Evolutionary conservation across 2,113 vertebrate species (phyloP).

Genomic region (Pipra filicauda): DNA sequence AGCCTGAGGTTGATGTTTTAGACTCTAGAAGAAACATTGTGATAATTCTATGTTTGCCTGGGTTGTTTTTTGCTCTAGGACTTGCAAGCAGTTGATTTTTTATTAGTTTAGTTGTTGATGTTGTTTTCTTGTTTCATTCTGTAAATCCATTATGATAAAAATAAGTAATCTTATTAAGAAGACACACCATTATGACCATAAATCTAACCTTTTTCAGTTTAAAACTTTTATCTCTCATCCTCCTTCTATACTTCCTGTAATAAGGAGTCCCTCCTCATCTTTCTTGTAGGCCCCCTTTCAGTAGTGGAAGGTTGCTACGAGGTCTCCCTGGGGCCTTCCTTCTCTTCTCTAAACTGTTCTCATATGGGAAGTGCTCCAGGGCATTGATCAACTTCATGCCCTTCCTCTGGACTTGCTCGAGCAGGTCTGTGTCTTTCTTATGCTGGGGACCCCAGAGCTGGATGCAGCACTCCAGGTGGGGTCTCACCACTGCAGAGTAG

Average conservation of each 20-base stretch:
- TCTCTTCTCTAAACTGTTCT: neutral
- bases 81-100: neutral
- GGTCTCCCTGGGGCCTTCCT: neutral
- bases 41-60: neutral
- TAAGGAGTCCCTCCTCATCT: neutral
- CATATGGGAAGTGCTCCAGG: neutral
- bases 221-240: neutral
- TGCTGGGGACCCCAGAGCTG: neutral
- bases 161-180: neutral
- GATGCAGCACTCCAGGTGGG: too few species aligned
- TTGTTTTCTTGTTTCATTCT: neutral
- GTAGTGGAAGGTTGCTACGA: neutral
- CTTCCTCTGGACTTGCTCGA: neutral
- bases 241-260: neutral
- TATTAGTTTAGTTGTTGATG: neutral
- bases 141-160: neutral
- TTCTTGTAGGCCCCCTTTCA: neutral
- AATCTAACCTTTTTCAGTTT: neutral
- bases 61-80: neutral
- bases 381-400: neutral
- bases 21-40: neutral
- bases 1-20: neutral
- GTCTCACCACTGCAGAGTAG: neutral
- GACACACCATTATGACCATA: rapidly evolving
- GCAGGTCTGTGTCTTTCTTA: neutral